These are phyloP conservation scores for Mallotus villosus DNA, from an alignment of 2,797 vertebrate species.

Conservation along the genomic window DNA sequence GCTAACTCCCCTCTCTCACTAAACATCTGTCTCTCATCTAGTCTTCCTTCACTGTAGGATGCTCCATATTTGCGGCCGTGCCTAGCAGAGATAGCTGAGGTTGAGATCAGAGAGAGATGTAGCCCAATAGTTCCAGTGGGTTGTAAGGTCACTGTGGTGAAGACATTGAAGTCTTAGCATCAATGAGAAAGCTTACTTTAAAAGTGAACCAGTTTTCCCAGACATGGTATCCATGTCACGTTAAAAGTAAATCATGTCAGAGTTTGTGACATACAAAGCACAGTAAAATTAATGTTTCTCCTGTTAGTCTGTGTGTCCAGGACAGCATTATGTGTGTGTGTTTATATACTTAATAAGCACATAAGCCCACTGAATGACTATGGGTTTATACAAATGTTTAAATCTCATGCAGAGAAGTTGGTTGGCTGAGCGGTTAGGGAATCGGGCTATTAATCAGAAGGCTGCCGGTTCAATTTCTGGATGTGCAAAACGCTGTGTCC, in stretches of 20 bases:
- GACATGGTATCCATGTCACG: no score
- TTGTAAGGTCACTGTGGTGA: no score
- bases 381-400: not conserved
- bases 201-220: no score
- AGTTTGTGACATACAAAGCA: no score
- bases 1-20: not conserved
- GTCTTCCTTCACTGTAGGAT: not conserved
- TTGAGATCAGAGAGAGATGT: not conserved
- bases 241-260: no score
- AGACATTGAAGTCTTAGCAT: no score
- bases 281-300: not conserved
- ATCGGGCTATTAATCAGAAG: no score
- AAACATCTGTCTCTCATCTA: slow-evolving; percentile 1
- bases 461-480: no score
- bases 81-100: not conserved
- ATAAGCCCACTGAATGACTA: not conserved
- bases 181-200: no score
- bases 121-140: not conserved
- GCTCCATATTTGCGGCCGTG: not conserved
- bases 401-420: no score
- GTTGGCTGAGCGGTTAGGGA: no score
- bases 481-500: no score
- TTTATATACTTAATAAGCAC: not conserved
- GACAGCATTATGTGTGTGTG: not conserved
- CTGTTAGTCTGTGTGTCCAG: not conserved